Percentiles rank a stretch among this genome's conserved stretches.
These are phyloP conservation scores for Lasioglossum figueresi DNA, from an alignment of 2,888 invertebrate genomes.

Conservation along the genomic window DNA sequence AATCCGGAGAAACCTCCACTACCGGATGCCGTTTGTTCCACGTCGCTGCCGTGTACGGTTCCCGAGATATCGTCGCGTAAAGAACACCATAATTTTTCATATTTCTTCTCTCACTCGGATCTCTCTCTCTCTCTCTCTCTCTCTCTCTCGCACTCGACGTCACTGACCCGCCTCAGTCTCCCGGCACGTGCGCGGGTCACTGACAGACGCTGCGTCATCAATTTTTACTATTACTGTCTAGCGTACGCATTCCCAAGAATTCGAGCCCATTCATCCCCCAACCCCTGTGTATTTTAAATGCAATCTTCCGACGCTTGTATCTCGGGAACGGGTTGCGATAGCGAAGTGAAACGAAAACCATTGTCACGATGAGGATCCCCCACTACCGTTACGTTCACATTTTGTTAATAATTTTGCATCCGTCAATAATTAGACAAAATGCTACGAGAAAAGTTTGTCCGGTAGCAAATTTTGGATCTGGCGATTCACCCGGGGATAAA, in stretches of 20 bases:
- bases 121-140: constrained; percentile 32
- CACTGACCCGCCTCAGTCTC: constrained; percentile 20
- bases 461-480: neutral
- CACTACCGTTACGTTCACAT: fast-evolving
- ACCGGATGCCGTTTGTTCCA: neutral
- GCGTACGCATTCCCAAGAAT: constrained; percentile 24
- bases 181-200: constrained; percentile 26
- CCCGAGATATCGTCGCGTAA: constrained; percentile 33
- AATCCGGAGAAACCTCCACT: neutral
- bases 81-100: constrained; percentile 29
- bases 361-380: too few species aligned
- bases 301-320: constrained; percentile 4
- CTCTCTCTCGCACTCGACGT: constrained; percentile 7
- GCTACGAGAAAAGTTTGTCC: too few species aligned
- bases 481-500: neutral
- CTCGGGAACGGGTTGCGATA: constrained; percentile 17
- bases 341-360: neutral
- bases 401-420: neutral
- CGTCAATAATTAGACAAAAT: too few species aligned
- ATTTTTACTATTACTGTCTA: constrained; percentile 31
- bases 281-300: constrained; percentile 9
- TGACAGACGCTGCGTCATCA: constrained; percentile 24
- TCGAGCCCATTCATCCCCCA: constrained; percentile 6
- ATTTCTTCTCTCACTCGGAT: constrained; percentile 13
- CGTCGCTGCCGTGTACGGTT: neutral